A percentile compares a stretch with the other conserved stretches of the same genome.
Conservation (phyloP, 2,888 invertebrate genomes). For the Drosophila pegasa region DNA sequence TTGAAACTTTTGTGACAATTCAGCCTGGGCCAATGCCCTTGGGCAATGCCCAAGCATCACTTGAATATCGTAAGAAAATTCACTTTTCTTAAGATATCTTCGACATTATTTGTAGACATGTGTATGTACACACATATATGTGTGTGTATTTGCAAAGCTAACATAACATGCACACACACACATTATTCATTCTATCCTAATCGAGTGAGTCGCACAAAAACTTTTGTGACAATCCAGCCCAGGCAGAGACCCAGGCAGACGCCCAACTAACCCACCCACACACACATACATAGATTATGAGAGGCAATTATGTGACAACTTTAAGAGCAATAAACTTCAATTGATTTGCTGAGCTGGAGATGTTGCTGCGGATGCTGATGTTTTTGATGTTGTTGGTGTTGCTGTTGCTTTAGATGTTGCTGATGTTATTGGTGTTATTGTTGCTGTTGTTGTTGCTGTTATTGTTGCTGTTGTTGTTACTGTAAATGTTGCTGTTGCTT, state of each 20-base stretch:
- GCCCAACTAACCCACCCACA: background rate
- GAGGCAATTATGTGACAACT: slow-evolving; percentile 8
- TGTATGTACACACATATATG: too few relatives aligned
- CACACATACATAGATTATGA: background rate
- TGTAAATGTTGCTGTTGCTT: slow-evolving; percentile 1
- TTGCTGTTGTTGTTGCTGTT: too few relatives aligned
- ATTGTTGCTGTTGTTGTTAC: background rate
- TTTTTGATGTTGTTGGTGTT: background rate
- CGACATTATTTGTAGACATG: too few relatives aligned
- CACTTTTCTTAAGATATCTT: too few relatives aligned
- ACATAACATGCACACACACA: too few relatives aligned
- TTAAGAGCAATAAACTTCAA: slow-evolving; percentile 18
- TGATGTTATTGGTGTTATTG: too few relatives aligned
- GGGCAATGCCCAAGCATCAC: background rate
- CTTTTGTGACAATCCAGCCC: background rate
- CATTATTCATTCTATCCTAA: background rate
- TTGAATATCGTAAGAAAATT: background rate
- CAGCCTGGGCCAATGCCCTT: background rate
- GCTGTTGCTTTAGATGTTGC: too few relatives aligned
- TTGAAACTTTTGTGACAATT: slow-evolving; percentile 1
- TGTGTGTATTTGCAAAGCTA: too few relatives aligned
- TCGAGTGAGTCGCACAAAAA: background rate
- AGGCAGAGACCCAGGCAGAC: background rate
- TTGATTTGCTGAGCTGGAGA: slow-evolving; percentile 5
- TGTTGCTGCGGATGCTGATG: background rate